A percentile compares a stretch with the other conserved stretches of the same genome.
phyloP scores from a whole-genome alignment of 2,797 vertebrate genomes.

The Smutsia temminckii region DNA sequence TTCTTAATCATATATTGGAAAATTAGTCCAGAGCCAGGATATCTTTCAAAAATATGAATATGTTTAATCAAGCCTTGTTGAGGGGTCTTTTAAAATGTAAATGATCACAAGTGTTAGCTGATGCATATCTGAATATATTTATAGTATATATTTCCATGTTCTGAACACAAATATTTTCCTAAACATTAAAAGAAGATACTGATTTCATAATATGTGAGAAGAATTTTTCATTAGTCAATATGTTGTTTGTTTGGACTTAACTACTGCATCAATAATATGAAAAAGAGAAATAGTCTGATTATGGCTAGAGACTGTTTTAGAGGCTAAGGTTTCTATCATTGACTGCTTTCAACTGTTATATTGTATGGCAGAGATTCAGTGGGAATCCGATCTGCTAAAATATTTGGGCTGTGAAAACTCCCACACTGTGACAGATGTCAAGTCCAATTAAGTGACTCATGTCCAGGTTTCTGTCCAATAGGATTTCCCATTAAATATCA shows the following conservation, averaged over 20 bases:
- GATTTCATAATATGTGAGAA: constrained; percentile 64
- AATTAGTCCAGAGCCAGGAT: background rate
- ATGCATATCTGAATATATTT: constrained; percentile 70
- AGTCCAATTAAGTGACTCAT: constrained; percentile 89
- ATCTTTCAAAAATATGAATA: constrained; percentile 31
- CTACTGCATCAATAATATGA: constrained; percentile 58
- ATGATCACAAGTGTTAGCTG: background rate
- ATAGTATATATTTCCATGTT: background rate
- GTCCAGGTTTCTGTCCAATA: constrained; percentile 88
- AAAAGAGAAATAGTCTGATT: constrained; percentile 57
- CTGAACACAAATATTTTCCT: constrained; percentile 25
- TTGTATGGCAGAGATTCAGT: constrained; percentile 86
- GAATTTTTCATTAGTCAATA: constrained; percentile 78
- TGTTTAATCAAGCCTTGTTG: background rate
- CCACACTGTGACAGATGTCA: constrained; percentile 91
- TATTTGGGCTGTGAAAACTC: constrained; percentile 89
- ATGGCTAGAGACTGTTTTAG: constrained; percentile 71
- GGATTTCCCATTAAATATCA: constrained; percentile 89
- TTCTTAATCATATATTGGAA: constrained; percentile 31
- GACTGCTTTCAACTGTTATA: constrained; percentile 83
- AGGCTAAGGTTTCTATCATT: constrained; percentile 79
- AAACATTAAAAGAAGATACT: constrained; percentile 35
- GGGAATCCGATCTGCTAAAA: constrained; percentile 87
- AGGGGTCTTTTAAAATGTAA: constrained; percentile 34
- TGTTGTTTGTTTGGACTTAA: constrained; percentile 65